These are phyloP conservation scores for Oreohelix idahoensis DNA, from an alignment of 1,140 invertebrate genomes.

Conservation along the genomic window DNA sequence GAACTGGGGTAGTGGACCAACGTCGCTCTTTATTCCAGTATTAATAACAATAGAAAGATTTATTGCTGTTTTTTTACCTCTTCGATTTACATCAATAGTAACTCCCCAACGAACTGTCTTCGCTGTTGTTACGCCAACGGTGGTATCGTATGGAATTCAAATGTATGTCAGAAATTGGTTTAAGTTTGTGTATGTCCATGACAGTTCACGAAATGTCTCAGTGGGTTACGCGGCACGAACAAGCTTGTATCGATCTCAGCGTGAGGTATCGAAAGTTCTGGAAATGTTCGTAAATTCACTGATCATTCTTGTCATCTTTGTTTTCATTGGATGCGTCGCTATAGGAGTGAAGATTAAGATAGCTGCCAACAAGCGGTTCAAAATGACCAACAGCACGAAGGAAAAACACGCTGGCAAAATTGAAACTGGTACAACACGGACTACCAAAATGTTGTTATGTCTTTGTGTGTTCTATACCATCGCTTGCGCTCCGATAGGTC, in stretches of 20 bases:
- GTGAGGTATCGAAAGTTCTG: background rate
- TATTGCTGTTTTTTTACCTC: constrained; percentile 21
- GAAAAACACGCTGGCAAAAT: background rate
- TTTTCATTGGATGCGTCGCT: background rate
- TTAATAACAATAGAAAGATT: constrained; percentile 31
- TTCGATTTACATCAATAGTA: constrained; percentile 10
- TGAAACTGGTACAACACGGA: background rate
- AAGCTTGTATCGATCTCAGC: background rate
- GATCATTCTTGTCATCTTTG: background rate
- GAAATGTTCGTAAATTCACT: background rate
- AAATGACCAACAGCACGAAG: background rate
- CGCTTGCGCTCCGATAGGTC: background rate
- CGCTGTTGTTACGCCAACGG: background rate
- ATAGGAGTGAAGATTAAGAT: constrained; percentile 27
- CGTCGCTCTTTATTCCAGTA: background rate
- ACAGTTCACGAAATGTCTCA: background rate
- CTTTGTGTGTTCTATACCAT: constrained; percentile 19
- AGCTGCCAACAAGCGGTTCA: background rate
- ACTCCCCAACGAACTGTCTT: background rate
- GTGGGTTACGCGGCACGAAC: background rate
- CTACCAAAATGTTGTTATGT: constrained; percentile 30
- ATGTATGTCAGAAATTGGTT: constrained; percentile 20
- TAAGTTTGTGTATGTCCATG: background rate
- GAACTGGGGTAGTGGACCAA: constrained; percentile 15
- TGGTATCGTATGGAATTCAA: background rate